A percentile compares a stretch with the other conserved stretches of the same genome.
phyloP scores from a whole-genome alignment of 2,113 vertebrate genomes.

The Lota lota region DNA sequence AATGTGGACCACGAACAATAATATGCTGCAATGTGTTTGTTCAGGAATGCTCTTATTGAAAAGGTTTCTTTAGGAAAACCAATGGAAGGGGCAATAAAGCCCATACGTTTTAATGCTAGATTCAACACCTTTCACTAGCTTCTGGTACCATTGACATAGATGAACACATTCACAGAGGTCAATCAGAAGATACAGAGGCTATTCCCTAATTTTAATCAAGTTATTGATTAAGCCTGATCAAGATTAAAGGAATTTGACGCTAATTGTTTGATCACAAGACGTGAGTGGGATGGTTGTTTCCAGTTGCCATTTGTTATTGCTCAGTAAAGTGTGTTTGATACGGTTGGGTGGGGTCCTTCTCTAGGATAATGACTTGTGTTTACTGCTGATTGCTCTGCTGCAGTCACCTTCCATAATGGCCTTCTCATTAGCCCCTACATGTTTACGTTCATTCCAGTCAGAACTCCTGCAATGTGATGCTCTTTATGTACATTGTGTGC shows the following conservation, averaged over 20 bases:
- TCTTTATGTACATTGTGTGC: no score
- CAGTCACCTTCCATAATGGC: constrained; percentile 21
- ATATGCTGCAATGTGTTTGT: background rate
- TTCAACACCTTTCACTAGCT: background rate
- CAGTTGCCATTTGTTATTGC: constrained; percentile 30
- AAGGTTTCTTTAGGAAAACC: background rate
- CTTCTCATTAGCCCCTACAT: constrained; percentile 35
- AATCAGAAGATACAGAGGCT: constrained; percentile 21
- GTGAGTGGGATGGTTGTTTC: constrained; percentile 46
- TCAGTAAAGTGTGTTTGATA: constrained; percentile 52
- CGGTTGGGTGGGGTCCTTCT: constrained; percentile 36
- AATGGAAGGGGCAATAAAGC: background rate
- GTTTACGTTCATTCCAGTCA: constrained; percentile 21
- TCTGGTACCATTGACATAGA: background rate
- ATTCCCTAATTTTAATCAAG: constrained; percentile 30
- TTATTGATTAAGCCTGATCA: constrained; percentile 33
- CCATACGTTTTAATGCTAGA: background rate
- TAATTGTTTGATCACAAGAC: constrained; percentile 55
- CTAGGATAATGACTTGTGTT: constrained; percentile 44
- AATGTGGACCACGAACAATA: background rate
- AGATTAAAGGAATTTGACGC: constrained; percentile 35
- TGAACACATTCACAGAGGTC: constrained; percentile 3
- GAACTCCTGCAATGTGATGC: no score
- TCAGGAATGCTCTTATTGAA: background rate
- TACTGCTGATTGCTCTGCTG: constrained; percentile 30